Base-by-base conservation (phyloP, 2,888 invertebrate species). In the Acronicta psi region DNA sequence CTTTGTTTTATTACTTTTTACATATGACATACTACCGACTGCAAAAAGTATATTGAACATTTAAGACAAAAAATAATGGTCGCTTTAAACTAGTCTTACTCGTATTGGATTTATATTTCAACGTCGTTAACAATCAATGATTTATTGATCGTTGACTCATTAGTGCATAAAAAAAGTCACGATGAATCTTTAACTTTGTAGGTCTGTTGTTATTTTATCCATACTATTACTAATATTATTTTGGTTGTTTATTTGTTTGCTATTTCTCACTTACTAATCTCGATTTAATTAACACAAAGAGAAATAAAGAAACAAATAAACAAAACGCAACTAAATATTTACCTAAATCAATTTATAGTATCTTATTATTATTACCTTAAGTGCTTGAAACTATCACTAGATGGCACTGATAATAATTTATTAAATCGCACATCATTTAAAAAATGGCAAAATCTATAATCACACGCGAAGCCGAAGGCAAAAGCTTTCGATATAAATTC, bases 121-220 rank as follows among this genome's bases (percentile, higher is more conserved):
- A 55, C 61, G 43, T 73, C 58, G 61, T 69, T 73, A 73, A 54
- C 56, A 18, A 61, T 42, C 59, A 69, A 51, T 65, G 69, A 72
- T 69, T 61, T 61, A 72, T 71, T 23, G 57, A 51, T 41, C 34
- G 11, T 54, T 72, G 55, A 66, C 29, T 47, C 20, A 20, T 57
- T 17, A 43, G 34, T 34, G 34, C n/a, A 37, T 52, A 59, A 63
- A 52, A 65, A 36, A 49, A 38, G 42, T 49, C 51, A 46, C 51
- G 20, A 54, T 20, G 40, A 47, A 41, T 17, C 5, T 29, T 36
- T 16, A 46, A 42, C 11, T 11, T 29, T 49, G 42, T 62, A 38
- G 37, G 8, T 52, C 51, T 36, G 14, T 44, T 41, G 50, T 42
- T 14, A 45, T 44, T 31, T 34, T 29, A 29, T 29, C 29, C 11